phyloP scores from a whole-genome alignment of 2,888 invertebrate genomes.

The Allophyes oxyacanthae region DNA sequence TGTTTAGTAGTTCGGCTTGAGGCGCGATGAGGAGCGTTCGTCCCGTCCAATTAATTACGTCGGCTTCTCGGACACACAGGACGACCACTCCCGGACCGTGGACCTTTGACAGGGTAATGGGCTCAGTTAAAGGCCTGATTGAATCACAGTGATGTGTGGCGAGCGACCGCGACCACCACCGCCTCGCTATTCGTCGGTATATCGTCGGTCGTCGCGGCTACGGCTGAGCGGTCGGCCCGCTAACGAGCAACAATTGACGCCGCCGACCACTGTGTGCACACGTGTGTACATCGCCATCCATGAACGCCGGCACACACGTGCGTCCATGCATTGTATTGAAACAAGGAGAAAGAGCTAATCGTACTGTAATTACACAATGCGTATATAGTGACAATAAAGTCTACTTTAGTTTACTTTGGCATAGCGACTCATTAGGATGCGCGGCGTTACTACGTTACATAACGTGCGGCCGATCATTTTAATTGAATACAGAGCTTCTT shows the following conservation, averaged over 20 bases:
- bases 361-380: not conserved
- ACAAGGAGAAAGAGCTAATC: too few relatives aligned
- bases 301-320: too few relatives aligned
- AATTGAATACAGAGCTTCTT: not conserved
- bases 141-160: not conserved
- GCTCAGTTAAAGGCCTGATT: slow-evolving; percentile 1
- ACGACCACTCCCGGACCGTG: too few relatives aligned
- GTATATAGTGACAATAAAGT: too few relatives aligned
- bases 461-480: not conserved
- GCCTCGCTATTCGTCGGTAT: too few relatives aligned
- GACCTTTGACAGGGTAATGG: not conserved
- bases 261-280: too few relatives aligned
- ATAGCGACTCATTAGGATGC: not conserved
- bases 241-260: too few relatives aligned
- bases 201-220: too few relatives aligned
- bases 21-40: slow-evolving; percentile 1
- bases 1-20: not conserved
- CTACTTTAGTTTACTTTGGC: too few relatives aligned
- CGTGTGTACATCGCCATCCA: too few relatives aligned
- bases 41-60: slow-evolving; percentile 12
- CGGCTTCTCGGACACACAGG: not conserved
- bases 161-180: not conserved
- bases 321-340: not conserved
- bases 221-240: too few relatives aligned
- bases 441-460: not conserved